Conservation (phyloP, 1,140 invertebrate genomes). For the Belonocnema kinseyi region DNA sequence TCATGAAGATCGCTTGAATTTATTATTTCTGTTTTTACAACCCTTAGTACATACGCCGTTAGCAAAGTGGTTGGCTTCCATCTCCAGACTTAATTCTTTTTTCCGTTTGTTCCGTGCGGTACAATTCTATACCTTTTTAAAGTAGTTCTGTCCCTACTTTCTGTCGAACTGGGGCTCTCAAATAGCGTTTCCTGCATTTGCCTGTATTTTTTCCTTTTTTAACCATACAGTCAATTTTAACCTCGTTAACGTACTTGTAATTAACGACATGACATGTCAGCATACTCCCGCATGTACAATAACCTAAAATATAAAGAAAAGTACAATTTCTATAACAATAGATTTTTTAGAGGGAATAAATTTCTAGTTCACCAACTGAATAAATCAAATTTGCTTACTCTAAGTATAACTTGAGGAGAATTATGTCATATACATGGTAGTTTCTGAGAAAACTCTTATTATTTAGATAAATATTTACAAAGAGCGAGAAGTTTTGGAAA, state of each 20-base stretch:
- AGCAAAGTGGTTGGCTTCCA: not conserved
- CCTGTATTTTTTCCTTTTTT: not conserved
- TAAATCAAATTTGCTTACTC: too few relatives aligned
- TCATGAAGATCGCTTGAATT: constrained; percentile 24
- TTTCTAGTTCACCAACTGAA: too few relatives aligned
- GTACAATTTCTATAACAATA: too few relatives aligned
- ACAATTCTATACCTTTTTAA: not conserved
- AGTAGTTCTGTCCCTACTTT: not conserved
- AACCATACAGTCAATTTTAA: not conserved
- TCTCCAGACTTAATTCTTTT: constrained; percentile 1
- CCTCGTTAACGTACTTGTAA: not conserved
- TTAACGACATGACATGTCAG: not conserved
- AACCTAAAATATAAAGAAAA: not conserved
- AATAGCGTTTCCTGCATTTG: constrained; percentile 24
- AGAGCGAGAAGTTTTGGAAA: too few relatives aligned
- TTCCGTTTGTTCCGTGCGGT: not conserved
- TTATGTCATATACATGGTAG: too few relatives aligned
- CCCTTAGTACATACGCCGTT: constrained; percentile 15
- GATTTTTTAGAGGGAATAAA: too few relatives aligned
- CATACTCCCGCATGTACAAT: constrained; percentile 27
- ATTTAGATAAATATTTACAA: too few relatives aligned
- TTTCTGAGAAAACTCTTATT: too few relatives aligned
- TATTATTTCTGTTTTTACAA: constrained; percentile 4
- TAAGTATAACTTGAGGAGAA: too few relatives aligned
- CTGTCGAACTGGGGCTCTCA: not conserved